These are phyloP conservation scores for Lacanobia oleracea DNA, from an alignment of 2,888 invertebrate genomes.

Conservation along the genomic window DNA sequence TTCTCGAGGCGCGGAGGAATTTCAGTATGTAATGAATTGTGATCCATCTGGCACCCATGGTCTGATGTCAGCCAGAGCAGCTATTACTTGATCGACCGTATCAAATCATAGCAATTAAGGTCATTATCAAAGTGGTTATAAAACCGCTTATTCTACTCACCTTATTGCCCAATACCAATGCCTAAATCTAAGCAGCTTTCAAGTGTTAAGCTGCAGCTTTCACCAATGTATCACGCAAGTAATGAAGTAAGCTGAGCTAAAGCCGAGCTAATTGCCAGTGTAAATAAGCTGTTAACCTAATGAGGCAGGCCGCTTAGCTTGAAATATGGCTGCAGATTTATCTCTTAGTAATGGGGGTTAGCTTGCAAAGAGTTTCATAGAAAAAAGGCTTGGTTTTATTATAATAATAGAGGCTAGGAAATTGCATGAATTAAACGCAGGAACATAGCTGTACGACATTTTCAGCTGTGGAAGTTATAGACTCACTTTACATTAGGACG, in stretches of 20 bases:
- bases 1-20: too few species aligned
- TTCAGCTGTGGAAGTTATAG: not conserved
- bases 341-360: constrained; percentile 43
- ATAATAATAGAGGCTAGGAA: constrained; percentile 3
- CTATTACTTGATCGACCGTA: too few species aligned
- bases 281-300: constrained; percentile 72
- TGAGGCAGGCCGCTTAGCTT: constrained; percentile 61
- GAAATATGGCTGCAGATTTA: constrained; percentile 64
- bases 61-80: too few species aligned
- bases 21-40: too few species aligned
- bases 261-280: constrained; percentile 69
- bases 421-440: not conserved
- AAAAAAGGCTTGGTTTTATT: constrained; percentile 22
- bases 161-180: too few species aligned
- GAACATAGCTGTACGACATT: not conserved
- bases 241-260: constrained; percentile 68
- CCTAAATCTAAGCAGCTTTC: not conserved
- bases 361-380: constrained; percentile 11
- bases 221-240: constrained; percentile 56
- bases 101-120: too few species aligned
- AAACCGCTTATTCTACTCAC: too few species aligned
- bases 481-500: too few species aligned
- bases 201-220: constrained; percentile 38
- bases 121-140: too few species aligned
- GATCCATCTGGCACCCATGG: too few species aligned